Conservation (phyloP, 2,888 invertebrate species). For the Dicranocentrus wangi region DNA sequence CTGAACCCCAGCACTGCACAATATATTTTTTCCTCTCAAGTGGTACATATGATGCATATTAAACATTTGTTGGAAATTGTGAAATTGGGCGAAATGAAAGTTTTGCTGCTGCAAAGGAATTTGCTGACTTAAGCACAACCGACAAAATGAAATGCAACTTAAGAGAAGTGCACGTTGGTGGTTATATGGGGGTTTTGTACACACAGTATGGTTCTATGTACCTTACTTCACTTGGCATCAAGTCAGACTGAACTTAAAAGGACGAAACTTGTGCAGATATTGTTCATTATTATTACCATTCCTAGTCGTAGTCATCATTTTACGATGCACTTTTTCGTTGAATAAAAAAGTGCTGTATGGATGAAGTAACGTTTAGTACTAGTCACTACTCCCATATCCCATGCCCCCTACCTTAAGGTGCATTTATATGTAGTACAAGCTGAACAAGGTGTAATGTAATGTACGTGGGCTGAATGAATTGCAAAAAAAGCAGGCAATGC, state of each 20-base stretch:
- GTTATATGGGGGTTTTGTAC: constrained; percentile 22
- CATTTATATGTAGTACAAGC: constrained; percentile 18
- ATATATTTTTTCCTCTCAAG: no score
- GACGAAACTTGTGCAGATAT: constrained; percentile 28
- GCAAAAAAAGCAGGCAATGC: constrained; percentile 15
- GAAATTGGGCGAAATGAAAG: constrained; percentile 49
- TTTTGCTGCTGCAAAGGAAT: constrained; percentile 40
- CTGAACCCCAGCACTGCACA: no score
- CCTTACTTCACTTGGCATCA: constrained; percentile 13
- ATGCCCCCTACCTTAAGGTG: constrained; percentile 15
- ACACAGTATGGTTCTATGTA: constrained; percentile 3
- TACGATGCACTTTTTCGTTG: constrained; percentile 41
- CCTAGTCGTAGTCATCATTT: constrained; percentile 46
- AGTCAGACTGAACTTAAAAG: constrained; percentile 39
- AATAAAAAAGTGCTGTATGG: background rate
- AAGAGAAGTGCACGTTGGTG: constrained; percentile 5
- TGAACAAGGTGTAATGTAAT: constrained; percentile 33
- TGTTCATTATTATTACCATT: constrained; percentile 41
- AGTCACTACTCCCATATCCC: background rate
- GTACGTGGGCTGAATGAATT: constrained; percentile 56
- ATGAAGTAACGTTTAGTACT: background rate
- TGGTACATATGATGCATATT: background rate
- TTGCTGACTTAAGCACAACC: constrained; percentile 25
- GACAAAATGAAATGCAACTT: background rate
- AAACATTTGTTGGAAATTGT: constrained; percentile 33